phyloP scores from a whole-genome alignment of 2,113 vertebrate genomes.

The Rhadina sibilatrix region DNA sequence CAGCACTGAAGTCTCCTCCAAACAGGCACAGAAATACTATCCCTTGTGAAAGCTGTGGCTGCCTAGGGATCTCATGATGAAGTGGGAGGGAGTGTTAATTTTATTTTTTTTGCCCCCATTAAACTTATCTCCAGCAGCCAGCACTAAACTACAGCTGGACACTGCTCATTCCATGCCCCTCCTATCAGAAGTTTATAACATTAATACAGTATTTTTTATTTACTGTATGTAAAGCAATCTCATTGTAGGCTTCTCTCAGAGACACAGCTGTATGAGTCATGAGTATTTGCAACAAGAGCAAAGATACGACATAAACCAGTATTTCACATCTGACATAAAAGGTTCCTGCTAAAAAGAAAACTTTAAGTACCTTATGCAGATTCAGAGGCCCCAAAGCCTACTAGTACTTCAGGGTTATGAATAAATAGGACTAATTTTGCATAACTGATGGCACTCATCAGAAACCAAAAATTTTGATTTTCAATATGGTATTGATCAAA shows the following conservation, averaged over 20 bases:
- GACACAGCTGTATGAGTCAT: neutral
- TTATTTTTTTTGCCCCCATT: neutral
- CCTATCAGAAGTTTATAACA: neutral
- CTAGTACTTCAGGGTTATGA: neutral
- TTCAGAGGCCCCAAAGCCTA: neutral
- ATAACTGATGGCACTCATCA: neutral
- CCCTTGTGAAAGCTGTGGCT: neutral
- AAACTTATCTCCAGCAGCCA: neutral
- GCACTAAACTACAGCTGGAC: neutral
- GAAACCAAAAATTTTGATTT: neutral
- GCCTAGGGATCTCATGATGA: neutral
- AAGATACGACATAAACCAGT: neutral
- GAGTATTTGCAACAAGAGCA: neutral
- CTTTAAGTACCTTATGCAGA: neutral
- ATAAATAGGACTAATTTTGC: neutral
- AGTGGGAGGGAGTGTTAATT: neutral
- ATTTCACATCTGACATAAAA: neutral
- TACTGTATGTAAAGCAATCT: neutral
- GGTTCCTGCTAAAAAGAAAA: neutral
- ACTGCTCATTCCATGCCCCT: neutral
- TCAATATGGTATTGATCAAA: neutral
- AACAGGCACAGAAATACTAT: neutral
- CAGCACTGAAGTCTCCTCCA: neutral
- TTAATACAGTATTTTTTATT: neutral
- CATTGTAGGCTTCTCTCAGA: neutral